Base-by-base conservation (phyloP, 64 coral and sea anemone species). In the Actinia tenebrosa region DNA sequence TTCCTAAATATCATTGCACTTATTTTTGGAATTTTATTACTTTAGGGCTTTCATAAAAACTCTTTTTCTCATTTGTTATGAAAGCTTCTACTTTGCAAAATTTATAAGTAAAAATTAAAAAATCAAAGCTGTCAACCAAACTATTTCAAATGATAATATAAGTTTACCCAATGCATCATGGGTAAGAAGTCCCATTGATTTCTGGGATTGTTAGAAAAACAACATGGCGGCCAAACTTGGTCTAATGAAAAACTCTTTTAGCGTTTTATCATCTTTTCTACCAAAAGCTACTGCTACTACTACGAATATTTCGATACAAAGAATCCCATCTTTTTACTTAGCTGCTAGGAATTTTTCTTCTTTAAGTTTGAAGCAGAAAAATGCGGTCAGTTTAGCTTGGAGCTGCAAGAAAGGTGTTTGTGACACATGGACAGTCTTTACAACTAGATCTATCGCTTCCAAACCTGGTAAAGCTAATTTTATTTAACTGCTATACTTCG, bases 221-320 rank as follows among this genome's bases (percentile, higher is more conserved):
- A 93, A 96, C 27, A 96, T 96, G 94, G 94, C 91, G 60, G 94
- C 91, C 22, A 88, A 78, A 66, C 63, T 66, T 66, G 63, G 63
- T 60, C 16, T 61, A 53, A 16, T 81, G 8, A 81, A 10, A 81
- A 81, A 81, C 20, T 81, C n/a, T 20, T 81, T 16, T 52, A 50
- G 14, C 11, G 79, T 81, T 81, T 45, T 81, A 7, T 44, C 16
- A 53, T 81, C 46, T 20, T 45, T 81, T 5, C 50, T 81, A 7
- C 22, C 79, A 53, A 53, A 37, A 50, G 44, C 44, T 52, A 23
- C 17, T 14, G 14, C 22, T 22, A 50, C 7, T 81, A 3, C 20
- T 50, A 20, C 43, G 6, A 81, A 81, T 3, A 22, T 81, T 53
- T 53, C 22, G 17, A 81, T 53, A 20, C 45, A 81, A 45, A 81